Evolutionary conservation across 2,888 invertebrate genomes (phyloP).

Genomic region (Agrochola lota): DNA sequence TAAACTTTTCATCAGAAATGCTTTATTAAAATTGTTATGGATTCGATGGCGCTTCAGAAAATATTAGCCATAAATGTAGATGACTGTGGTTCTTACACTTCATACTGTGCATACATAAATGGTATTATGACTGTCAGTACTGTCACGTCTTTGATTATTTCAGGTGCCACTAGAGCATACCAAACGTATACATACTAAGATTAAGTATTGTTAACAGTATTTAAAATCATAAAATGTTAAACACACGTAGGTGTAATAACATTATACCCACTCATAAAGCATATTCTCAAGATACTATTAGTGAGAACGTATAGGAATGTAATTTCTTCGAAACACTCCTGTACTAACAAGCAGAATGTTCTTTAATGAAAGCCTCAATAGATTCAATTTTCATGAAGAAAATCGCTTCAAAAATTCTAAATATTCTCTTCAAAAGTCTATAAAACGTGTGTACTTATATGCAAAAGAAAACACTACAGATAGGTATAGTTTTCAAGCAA

Average conservation of each 20-base stretch:
- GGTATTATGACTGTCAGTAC: constrained; percentile 4
- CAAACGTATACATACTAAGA: constrained; percentile 16
- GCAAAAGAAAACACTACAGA: background rate
- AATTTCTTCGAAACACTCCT: background rate
- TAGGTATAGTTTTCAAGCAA: background rate
- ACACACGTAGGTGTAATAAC: constrained; percentile 13
- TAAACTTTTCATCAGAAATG: constrained; percentile 56
- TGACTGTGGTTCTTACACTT: constrained; percentile 36
- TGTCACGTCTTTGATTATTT: constrained; percentile 34
- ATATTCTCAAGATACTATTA: background rate
- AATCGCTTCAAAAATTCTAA: no score
- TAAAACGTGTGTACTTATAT: background rate
- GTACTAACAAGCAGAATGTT: background rate
- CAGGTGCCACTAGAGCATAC: constrained; percentile 23
- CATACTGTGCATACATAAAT: constrained; percentile 42
- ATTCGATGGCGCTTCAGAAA: constrained; percentile 50
- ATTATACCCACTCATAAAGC: background rate
- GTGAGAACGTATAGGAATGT: background rate
- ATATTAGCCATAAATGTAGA: constrained; percentile 47
- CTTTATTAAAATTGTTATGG: constrained; percentile 50
- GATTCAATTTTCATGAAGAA: no score
- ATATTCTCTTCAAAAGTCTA: no score
- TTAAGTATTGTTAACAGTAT: constrained; percentile 14
- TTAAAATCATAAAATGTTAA: constrained; percentile 16
- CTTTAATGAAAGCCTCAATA: background rate